These are phyloP conservation scores for Telmatherina bonti DNA, from an alignment of 2,797 vertebrate species.

Conservation along the genomic window DNA sequence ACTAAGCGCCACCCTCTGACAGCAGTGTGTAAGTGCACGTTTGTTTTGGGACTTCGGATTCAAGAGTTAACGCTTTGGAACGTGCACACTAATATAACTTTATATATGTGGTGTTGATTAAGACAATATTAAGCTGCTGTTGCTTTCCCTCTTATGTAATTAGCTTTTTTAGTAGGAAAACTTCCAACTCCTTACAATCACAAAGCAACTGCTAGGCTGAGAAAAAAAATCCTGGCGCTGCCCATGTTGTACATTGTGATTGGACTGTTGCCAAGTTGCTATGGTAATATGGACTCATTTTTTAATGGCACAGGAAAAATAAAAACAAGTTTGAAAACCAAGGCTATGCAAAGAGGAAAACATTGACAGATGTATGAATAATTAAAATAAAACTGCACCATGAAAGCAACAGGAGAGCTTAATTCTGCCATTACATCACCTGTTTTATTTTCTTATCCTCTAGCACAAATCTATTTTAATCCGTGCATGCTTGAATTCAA, in stretches of 20 bases:
- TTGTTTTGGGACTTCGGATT: too few species aligned
- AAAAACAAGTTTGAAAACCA: background rate
- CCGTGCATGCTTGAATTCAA: background rate
- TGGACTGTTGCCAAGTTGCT: conserved; percentile 38
- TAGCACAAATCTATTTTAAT: conserved; percentile 4
- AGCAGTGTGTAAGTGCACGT: too few species aligned
- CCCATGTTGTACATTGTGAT: conserved; percentile 4
- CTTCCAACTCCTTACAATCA: too few species aligned
- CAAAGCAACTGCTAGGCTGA: too few species aligned
- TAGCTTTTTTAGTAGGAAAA: too few species aligned
- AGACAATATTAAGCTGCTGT: too few species aligned
- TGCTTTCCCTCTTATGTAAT: too few species aligned
- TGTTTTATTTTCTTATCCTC: background rate
- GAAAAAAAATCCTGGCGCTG: too few species aligned
- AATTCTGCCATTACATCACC: background rate
- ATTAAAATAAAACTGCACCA: conserved; percentile 13
- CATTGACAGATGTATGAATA: background rate
- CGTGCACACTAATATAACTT: too few species aligned
- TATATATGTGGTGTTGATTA: too few species aligned
- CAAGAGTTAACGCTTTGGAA: too few species aligned
- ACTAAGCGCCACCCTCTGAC: too few species aligned
- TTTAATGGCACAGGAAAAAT: conserved; percentile 23
- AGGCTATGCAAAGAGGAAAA: conserved; percentile 10
- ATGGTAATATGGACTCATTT: conserved; percentile 36
- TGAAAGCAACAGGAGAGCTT: background rate